phyloP scores from a whole-genome alignment of 2,888 invertebrate species.

The Carterocephalus palaemon region DNA sequence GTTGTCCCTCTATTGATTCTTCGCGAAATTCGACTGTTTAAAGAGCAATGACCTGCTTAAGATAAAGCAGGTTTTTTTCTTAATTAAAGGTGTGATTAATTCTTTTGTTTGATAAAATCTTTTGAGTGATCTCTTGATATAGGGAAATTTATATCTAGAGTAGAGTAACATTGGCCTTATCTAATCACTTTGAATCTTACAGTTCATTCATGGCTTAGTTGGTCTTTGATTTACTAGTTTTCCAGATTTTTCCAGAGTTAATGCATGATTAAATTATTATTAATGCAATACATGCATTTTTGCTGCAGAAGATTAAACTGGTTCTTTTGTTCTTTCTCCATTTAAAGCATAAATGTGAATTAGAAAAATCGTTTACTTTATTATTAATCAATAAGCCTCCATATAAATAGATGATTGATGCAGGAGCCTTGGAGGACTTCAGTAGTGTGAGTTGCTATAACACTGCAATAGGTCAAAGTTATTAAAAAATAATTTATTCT shows the following conservation, averaged over 20 bases:
- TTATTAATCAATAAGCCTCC: no score
- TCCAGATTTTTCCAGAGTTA: constrained; percentile 2
- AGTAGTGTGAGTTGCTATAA: no score
- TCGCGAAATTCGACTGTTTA: constrained; percentile 39
- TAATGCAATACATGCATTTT: no score
- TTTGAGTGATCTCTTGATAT: not conserved
- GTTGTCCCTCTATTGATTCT: constrained; percentile 52
- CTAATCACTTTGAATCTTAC: constrained; percentile 21
- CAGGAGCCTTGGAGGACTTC: no score
- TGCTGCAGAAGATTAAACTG: no score
- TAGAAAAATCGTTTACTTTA: no score
- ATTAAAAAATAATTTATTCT: no score
- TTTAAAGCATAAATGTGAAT: no score
- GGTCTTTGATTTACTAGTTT: constrained; percentile 17
- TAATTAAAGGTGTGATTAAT: not conserved
- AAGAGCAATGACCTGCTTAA: constrained; percentile 34
- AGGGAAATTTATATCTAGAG: not conserved
- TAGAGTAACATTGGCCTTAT: constrained; percentile 11
- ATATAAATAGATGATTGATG: no score
- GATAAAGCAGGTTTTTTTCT: constrained; percentile 6
- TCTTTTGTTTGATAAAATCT: not conserved
- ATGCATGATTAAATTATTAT: no score
- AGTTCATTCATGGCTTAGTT: constrained; percentile 17
- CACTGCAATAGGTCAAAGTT: no score
- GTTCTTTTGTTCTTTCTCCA: no score